Evolutionary conservation across 2,888 invertebrate species (phyloP).

Genomic region (Coleophora deauratella): DNA sequence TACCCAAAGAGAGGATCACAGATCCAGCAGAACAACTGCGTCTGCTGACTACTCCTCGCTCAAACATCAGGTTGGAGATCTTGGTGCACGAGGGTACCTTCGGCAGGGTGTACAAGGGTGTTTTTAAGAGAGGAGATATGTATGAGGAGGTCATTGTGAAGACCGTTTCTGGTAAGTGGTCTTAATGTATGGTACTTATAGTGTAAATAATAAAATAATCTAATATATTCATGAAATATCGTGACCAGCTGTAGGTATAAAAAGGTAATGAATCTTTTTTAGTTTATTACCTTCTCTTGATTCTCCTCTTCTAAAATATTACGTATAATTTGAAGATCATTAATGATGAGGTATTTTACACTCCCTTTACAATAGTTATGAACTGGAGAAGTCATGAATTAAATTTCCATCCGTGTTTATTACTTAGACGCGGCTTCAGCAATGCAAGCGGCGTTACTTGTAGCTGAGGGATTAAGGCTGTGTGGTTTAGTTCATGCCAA

Average conservation of each 20-base stretch:
- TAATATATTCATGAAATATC: too few species aligned
- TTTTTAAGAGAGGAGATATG: conserved; percentile 74
- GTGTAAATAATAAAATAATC: too few species aligned
- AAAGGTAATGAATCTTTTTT: too few species aligned
- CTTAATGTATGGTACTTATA: neutral
- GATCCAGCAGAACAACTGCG: conserved; percentile 78
- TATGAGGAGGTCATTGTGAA: conserved; percentile 88
- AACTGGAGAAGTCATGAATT: too few species aligned
- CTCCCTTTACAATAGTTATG: too few species aligned
- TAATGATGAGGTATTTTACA: too few species aligned
- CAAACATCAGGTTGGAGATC: conserved; percentile 74
- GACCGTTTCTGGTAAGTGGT: conserved; percentile 83
- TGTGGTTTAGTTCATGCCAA: conserved; percentile 81
- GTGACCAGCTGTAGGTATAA: too few species aligned
- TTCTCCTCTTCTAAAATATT: too few species aligned
- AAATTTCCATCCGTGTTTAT: too few species aligned
- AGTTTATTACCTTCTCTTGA: too few species aligned
- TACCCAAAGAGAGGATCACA: conserved; percentile 56
- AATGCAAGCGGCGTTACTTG: conserved; percentile 80
- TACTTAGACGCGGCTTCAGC: conserved; percentile 79
- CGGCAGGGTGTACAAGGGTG: conserved; percentile 88
- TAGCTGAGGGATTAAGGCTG: conserved; percentile 83
- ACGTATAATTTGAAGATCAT: too few species aligned
- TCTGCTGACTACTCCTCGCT: conserved; percentile 74
- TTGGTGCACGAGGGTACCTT: conserved; percentile 89